Conservation (phyloP, 2,113 vertebrate species). For the Falco punctatus region DNA sequence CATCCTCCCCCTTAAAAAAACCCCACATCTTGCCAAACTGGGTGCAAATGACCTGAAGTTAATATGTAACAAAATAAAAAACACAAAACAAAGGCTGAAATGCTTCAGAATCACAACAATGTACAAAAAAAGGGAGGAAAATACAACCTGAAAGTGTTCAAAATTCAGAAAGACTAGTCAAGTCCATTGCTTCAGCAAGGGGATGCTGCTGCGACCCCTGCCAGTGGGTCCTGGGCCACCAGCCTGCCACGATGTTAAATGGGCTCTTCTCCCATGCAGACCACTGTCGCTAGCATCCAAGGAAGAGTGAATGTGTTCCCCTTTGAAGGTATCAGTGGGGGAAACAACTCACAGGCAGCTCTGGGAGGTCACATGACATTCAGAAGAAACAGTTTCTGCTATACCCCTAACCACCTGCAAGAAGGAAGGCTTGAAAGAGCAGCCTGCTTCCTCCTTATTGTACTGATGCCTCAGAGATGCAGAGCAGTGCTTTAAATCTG, state of each 20-base stretch:
- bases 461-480: slow-evolving; percentile 33
- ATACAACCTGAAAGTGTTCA: slow-evolving; percentile 79
- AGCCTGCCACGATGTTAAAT: not conserved
- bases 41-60: slow-evolving; percentile 58
- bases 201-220: slow-evolving; percentile 45
- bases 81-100: slow-evolving; percentile 73
- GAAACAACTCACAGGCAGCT: slow-evolving; percentile 36
- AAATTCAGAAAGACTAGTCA: slow-evolving; percentile 74
- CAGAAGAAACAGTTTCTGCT: not conserved
- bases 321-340: not conserved
- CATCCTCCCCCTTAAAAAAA: slow-evolving; percentile 50
- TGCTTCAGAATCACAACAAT: slow-evolving; percentile 78
- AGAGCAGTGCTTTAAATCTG: slow-evolving; percentile 36
- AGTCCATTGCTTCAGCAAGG: slow-evolving; percentile 76
- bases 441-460: not conserved
- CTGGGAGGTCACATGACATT: not conserved
- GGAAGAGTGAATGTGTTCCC: not conserved
- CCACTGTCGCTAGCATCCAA: not conserved
- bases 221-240: slow-evolving; percentile 66
- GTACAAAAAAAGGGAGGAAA: slow-evolving; percentile 76
- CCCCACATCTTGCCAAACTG: slow-evolving; percentile 29
- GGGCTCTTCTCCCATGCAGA: slow-evolving; percentile 3
- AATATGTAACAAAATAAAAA: slow-evolving; percentile 74
- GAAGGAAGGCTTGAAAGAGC: not conserved
- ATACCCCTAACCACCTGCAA: not conserved